Evolutionary conservation across 2,797 vertebrate species (phyloP).

Genomic region (Rhincodon typus): DNA sequence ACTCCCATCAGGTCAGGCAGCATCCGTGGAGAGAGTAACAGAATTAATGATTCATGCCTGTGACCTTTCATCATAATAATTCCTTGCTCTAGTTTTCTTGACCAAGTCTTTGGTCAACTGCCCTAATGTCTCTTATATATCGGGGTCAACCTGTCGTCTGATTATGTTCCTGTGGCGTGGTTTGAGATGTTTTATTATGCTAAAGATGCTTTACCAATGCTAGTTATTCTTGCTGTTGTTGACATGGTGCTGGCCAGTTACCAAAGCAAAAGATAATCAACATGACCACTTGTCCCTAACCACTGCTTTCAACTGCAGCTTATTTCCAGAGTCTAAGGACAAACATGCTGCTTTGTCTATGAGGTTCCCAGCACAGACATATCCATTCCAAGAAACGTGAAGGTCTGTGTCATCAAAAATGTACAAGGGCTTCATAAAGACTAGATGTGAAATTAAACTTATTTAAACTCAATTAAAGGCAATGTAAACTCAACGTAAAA

Average conservation of each 20-base stretch:
- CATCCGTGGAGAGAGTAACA: too few relatives aligned
- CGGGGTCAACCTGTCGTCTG: neutral
- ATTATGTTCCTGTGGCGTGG: neutral
- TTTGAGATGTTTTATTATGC: neutral
- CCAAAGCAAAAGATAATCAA: neutral
- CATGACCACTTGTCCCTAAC: neutral
- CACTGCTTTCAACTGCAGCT: neutral
- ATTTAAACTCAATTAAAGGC: too few relatives aligned
- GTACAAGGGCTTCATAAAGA: neutral
- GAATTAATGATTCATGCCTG: neutral
- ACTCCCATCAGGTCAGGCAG: too few relatives aligned
- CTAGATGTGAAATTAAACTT: neutral
- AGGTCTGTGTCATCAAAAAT: neutral
- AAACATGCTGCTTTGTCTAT: neutral
- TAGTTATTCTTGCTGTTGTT: neutral
- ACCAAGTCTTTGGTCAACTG: neutral
- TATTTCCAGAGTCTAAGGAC: neutral
- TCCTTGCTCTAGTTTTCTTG: neutral
- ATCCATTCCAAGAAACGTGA: neutral
- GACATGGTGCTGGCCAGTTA: neutral
- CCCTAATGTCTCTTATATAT: neutral
- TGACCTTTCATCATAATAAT: neutral
- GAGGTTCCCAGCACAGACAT: neutral
- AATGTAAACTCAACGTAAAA: too few relatives aligned
- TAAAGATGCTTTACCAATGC: neutral